These are phyloP conservation scores for Drosophila kokeensis DNA, from an alignment of 2,888 invertebrate genomes.

Conservation along the genomic window DNA sequence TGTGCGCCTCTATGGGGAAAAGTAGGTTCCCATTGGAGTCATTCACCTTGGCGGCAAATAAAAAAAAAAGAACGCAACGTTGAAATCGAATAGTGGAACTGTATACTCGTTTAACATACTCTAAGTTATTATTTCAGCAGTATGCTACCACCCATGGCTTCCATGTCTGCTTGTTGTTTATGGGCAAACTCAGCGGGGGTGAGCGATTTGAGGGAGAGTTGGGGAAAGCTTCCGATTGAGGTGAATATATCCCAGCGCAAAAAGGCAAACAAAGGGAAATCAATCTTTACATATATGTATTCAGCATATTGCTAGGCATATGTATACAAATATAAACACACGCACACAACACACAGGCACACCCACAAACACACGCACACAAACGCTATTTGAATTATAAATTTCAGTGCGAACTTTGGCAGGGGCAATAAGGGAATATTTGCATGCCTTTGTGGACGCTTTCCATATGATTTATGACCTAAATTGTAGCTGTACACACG, in stretches of 20 bases:
- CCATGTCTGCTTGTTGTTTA: constrained; percentile 41
- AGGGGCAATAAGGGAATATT: constrained; percentile 67
- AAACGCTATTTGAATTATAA: constrained; percentile 28
- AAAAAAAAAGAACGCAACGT: constrained; percentile 23
- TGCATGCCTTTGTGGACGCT: constrained; percentile 73
- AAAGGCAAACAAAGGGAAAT: constrained; percentile 77
- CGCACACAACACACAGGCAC: constrained; percentile 16
- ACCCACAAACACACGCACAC: constrained; percentile 21
- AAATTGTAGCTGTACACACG: constrained; percentile 62
- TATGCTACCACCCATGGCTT: constrained; percentile 53
- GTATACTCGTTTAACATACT: constrained; percentile 50
- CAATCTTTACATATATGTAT: constrained; percentile 71
- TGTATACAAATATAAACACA: constrained; percentile 27
- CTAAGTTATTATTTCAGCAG: constrained; percentile 63
- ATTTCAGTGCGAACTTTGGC: constrained; percentile 22
- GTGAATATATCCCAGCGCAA: constrained; percentile 59
- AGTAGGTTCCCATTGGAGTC: constrained; percentile 54
- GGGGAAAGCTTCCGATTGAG: constrained; percentile 44
- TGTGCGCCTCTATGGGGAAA: constrained; percentile 12
- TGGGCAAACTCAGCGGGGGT: constrained; percentile 36
- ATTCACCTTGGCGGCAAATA: constrained; percentile 60
- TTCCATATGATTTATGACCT: constrained; percentile 79
- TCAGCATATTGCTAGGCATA: constrained; percentile 49
- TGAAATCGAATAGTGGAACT: constrained; percentile 56
- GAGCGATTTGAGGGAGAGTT: constrained; percentile 4